Conservation (phyloP, 30 jellyfish, hydroid and myxozoan genomes). For the Nemopilema nomurai region DNA sequence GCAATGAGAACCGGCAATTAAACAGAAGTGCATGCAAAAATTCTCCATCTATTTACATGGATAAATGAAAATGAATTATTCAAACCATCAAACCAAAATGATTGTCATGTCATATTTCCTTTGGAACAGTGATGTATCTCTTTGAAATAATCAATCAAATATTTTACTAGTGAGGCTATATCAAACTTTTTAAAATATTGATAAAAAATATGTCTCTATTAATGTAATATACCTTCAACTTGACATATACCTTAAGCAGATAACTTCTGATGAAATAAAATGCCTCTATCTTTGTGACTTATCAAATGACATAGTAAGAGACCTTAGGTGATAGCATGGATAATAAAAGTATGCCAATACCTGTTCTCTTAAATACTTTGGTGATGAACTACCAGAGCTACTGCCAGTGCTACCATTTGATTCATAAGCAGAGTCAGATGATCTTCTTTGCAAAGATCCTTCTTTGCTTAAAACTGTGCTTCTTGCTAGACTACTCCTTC, state of each 20-base stretch:
- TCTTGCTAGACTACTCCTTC: constrained; percentile 17
- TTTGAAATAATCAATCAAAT: too few species aligned
- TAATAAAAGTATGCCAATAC: neutral
- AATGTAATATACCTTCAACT: too few species aligned
- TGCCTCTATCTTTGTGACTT: too few species aligned
- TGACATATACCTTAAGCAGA: too few species aligned
- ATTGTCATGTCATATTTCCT: neutral
- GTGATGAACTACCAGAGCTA: constrained; percentile 48
- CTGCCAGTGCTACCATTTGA: constrained; percentile 56
- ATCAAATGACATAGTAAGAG: too few species aligned
- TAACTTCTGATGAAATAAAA: too few species aligned
- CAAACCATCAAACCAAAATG: neutral
- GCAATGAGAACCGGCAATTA: neutral
- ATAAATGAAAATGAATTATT: neutral
- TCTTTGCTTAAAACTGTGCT: neutral
- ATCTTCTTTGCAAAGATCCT: neutral
- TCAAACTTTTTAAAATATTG: too few species aligned
- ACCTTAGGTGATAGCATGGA: too few species aligned
- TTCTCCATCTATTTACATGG: neutral
- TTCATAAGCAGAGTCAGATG: constrained; percentile 62
- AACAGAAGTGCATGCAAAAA: neutral
- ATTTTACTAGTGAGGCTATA: too few species aligned
- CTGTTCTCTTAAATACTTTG: constrained; percentile 29
- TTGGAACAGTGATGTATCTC: too few species aligned
- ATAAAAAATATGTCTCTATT: too few species aligned